phyloP scores from a whole-genome alignment of 2,797 vertebrate species.

The Sphenopsis melanotis region DNA sequence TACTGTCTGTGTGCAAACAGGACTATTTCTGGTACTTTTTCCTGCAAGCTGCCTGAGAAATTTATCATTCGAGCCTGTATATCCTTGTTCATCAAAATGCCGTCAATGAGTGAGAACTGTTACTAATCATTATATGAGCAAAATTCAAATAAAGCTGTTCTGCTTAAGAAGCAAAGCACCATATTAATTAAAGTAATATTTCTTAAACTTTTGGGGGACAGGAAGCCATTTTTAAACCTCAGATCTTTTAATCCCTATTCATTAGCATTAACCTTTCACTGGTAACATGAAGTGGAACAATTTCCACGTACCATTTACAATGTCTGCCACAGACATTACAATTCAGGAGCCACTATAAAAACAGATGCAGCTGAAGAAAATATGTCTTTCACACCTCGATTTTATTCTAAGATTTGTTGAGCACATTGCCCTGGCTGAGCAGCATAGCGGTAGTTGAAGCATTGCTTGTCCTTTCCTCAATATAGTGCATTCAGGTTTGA shows the following conservation, averaged over 20 bases:
- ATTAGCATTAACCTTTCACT: neutral
- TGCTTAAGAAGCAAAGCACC: neutral
- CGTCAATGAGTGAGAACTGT: neutral
- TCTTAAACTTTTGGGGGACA: neutral
- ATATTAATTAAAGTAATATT: neutral
- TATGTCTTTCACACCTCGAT: fast-evolving
- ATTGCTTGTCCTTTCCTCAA: neutral
- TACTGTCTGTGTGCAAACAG: neutral
- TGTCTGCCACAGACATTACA: neutral
- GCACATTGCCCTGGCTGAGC: neutral
- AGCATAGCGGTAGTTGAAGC: fast-evolving
- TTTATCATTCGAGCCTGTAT: neutral
- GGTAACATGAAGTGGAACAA: neutral
- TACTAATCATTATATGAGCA: neutral
- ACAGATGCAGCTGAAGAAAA: neutral
- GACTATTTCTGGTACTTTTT: neutral
- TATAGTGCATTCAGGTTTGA: neutral
- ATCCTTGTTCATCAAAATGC: neutral
- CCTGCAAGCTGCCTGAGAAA: neutral
- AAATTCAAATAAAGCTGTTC: conserved; percentile 33
- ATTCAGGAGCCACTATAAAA: neutral
- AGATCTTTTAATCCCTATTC: neutral
- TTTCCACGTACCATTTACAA: neutral
- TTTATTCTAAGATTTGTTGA: neutral
- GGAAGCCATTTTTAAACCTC: neutral